These are phyloP conservation scores for Umimayanthus kanabou DNA, from an alignment of 92 coral and sea anemone species.

Conservation along the genomic window DNA sequence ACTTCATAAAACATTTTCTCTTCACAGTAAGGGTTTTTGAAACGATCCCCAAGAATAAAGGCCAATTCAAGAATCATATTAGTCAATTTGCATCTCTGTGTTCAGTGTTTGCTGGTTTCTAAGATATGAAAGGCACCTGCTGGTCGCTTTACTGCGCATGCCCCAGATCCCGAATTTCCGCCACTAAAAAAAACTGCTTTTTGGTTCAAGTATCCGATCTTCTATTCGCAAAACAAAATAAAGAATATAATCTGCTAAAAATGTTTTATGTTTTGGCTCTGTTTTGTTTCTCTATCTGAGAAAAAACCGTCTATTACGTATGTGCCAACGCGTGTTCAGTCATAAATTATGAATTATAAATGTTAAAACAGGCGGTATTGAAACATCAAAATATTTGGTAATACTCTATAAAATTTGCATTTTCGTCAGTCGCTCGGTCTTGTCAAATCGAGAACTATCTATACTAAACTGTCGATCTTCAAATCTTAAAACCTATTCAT, in stretches of 20 bases:
- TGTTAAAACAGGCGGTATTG: conserved; percentile 39
- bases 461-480: conserved; percentile 1
- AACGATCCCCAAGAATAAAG: not conserved
- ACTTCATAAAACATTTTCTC: not conserved
- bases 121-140: conserved; percentile 5
- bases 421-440: conserved; percentile 36
- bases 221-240: not conserved
- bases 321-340: not conserved
- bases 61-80: not conserved
- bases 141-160: not conserved
- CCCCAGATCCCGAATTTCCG: not conserved
- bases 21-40: conserved; percentile 19
- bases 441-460: conserved; percentile 8
- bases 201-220: not conserved
- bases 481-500: not conserved
- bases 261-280: not conserved
- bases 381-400: conserved; percentile 26
- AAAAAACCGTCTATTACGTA: not conserved
- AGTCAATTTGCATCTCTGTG: not conserved
- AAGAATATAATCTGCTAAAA: not conserved
- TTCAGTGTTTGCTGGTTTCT: conserved; percentile 7
- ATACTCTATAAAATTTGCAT: conserved; percentile 35
- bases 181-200: not conserved
- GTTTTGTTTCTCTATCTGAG: not conserved
- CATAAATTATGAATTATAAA: conserved; percentile 29